A percentile compares a stretch with the other conserved stretches of the same genome.
Evolutionary conservation across 2,113 vertebrate genomes (phyloP).

Genomic region (Gavia stellata): DNA sequence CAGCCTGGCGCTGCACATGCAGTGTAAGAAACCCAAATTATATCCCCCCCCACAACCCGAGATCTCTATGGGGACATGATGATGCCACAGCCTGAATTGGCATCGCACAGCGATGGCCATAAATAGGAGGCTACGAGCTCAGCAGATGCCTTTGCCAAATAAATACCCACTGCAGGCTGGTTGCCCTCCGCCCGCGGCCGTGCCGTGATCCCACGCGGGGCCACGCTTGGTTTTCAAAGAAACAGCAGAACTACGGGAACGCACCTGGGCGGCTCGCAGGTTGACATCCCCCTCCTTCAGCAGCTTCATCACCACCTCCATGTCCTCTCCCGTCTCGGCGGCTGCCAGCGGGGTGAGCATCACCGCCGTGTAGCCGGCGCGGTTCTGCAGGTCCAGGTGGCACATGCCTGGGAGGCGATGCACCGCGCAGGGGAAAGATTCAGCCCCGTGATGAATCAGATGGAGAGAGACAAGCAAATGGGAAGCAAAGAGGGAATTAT

Average conservation of each 20-base stretch:
- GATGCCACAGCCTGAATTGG: neutral
- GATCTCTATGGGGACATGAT: neutral
- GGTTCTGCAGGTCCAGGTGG: slow-evolving; percentile 88
- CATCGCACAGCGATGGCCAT: fast-evolving
- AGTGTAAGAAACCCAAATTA: fast-evolving
- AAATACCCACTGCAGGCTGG: no score
- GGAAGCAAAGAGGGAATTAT: neutral
- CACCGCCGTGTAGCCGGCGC: slow-evolving; percentile 90
- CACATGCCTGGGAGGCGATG: slow-evolving; percentile 61
- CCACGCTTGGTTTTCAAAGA: neutral
- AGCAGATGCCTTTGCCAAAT: neutral
- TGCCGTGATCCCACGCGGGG: fast-evolving
- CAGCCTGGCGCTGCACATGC: fast-evolving
- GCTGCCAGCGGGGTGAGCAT: slow-evolving; percentile 92
- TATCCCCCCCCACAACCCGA: fast-evolving
- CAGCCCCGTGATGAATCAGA: fast-evolving
- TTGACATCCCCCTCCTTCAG: slow-evolving; percentile 87
- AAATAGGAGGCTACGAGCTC: neutral
- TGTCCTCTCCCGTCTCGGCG: slow-evolving; percentile 84
- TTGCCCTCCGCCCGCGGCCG: fast-evolving
- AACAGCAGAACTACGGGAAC: neutral
- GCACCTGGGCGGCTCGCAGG: slow-evolving; percentile 87
- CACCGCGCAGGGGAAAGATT: fast-evolving
- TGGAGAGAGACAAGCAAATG: neutral
- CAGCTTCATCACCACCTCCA: slow-evolving; percentile 89